A percentile compares a stretch with the other conserved stretches of the same genome.
phyloP scores from a whole-genome alignment of 2,797 vertebrate genomes.

The Galago senegalensis region DNA sequence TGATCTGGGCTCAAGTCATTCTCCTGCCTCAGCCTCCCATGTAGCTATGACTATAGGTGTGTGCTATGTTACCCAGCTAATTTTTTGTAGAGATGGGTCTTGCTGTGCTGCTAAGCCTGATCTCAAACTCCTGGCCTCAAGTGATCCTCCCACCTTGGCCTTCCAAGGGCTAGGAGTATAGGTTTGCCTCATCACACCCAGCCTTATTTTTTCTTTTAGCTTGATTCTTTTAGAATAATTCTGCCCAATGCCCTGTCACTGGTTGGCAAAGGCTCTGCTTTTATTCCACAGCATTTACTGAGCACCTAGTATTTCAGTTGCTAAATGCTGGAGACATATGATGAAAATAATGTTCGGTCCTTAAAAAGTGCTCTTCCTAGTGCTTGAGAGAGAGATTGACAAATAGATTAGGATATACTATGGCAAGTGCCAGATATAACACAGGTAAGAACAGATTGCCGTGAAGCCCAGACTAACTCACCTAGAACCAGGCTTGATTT shows the following conservation, averaged over 20 bases:
- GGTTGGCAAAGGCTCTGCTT: not conserved
- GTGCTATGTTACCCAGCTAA: too few relatives aligned
- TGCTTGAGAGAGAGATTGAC: not conserved
- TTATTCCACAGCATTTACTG: not conserved
- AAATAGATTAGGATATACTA: not conserved
- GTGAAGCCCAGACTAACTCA: not conserved
- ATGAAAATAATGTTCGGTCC: not conserved
- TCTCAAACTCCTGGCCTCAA: too few relatives aligned
- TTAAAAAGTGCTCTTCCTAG: not conserved
- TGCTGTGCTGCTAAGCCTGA: too few relatives aligned
- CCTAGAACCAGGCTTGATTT: not conserved
- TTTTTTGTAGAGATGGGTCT: too few relatives aligned
- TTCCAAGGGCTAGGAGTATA: too few relatives aligned
- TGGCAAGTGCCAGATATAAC: not conserved
- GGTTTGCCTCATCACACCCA: rapidly evolving
- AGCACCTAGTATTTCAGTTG: not conserved
- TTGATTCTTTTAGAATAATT: conserved; percentile 8
- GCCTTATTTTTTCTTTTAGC: not conserved
- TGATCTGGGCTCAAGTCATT: too few relatives aligned
- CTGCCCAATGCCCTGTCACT: not conserved
- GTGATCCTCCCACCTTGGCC: too few relatives aligned
- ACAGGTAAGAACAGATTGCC: not conserved
- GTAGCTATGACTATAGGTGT: too few relatives aligned
- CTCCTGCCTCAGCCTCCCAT: too few relatives aligned
- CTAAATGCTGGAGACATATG: not conserved